phyloP scores from a whole-genome alignment of 2,888 invertebrate genomes.

The Lepidonotus clava region DNA sequence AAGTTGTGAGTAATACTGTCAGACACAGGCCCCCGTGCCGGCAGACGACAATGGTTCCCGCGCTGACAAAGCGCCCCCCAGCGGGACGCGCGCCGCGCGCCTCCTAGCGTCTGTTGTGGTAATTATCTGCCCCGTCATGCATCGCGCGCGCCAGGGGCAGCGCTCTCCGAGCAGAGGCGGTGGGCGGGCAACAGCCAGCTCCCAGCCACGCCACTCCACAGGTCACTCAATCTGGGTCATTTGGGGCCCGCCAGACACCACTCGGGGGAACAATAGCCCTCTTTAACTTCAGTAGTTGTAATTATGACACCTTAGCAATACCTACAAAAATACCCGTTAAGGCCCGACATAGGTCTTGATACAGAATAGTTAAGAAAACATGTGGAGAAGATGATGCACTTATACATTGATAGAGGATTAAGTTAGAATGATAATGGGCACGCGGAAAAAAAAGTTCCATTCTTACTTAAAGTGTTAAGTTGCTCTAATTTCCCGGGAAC shows the following conservation, averaged over 20 bases:
- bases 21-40: not conserved
- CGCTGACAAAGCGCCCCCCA: not conserved
- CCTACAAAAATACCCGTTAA: not conserved
- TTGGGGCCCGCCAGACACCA: not conserved
- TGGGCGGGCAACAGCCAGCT: not conserved
- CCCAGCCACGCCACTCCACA: not conserved
- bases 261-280: not conserved
- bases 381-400: not conserved
- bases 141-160: not conserved
- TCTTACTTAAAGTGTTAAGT: not conserved
- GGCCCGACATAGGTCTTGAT: no score
- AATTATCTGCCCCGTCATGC: slow-evolving; percentile 19
- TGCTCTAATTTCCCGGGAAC: not conserved
- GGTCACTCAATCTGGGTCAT: slow-evolving; percentile 20
- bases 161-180: not conserved
- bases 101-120: slow-evolving; percentile 13
- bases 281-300: not conserved
- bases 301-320: not conserved
- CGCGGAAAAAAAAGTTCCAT: no score
- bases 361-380: not conserved
- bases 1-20: slow-evolving; percentile 4
- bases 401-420: not conserved
- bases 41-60: slow-evolving; percentile 1
- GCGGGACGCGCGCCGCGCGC: not conserved
- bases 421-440: not conserved